phyloP scores from a whole-genome alignment of 2,113 vertebrate genomes.

The Arizona elegans region DNA sequence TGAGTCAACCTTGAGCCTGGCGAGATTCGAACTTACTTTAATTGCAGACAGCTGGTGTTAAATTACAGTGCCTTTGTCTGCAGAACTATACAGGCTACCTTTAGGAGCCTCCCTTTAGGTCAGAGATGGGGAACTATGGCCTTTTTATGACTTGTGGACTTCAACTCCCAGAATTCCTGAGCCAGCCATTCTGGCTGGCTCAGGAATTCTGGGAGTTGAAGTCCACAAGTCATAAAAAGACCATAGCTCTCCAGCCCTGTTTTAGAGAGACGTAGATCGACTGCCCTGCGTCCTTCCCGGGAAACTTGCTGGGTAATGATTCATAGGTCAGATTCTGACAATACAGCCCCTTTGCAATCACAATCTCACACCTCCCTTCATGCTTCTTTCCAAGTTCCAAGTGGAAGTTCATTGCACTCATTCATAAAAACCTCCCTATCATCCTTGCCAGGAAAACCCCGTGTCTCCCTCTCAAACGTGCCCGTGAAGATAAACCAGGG shows the following conservation, averaged over 20 bases:
- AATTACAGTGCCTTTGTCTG: no score
- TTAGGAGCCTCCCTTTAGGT: neutral
- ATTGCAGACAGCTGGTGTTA: no score
- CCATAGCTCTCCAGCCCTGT: no score
- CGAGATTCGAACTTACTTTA: no score
- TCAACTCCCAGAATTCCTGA: neutral
- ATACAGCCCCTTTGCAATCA: constrained; percentile 1
- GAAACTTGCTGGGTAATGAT: constrained; percentile 2
- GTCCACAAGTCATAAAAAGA: no score
- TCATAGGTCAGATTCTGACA: constrained; percentile 32
- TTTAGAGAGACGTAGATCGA: constrained; percentile 33
- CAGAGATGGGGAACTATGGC: neutral
- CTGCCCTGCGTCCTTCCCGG: constrained; percentile 23
- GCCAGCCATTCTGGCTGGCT: no score
- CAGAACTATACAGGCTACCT: no score
- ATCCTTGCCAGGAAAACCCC: neutral
- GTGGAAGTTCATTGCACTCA: neutral
- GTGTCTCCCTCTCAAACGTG: neutral
- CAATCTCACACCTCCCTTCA: constrained; percentile 33
- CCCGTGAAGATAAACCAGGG: neutral
- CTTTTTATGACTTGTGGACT: neutral
- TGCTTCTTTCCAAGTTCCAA: neutral
- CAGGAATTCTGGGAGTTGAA: neutral
- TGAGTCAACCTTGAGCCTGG: no score
- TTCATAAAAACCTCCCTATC: neutral